Evolutionary conservation across 1,140 invertebrate species (phyloP), one percentile per base, ranked within the genome.

Genomic region (Grapholita molesta): DNA sequence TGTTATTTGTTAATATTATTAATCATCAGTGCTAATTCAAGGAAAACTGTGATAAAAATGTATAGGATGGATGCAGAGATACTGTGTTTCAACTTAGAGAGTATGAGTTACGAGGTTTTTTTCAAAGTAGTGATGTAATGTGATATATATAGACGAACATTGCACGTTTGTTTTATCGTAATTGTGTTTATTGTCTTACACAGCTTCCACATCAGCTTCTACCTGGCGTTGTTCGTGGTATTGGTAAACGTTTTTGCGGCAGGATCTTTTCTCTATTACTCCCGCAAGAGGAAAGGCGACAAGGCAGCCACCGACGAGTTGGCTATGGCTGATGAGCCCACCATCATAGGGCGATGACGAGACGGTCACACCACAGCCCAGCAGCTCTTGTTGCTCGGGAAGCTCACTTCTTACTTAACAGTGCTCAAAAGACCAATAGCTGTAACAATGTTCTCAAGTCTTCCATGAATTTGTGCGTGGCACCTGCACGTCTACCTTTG

Each of bases 291-390:
- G 80, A 97, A 97, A 91, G 95, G 96, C 8, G 94, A 96, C 71
- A 96, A 96, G 78, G 96, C 96, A 6, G 94, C 95, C 0, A 95
- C 94, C 21, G 96, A 97, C 74, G 95, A 96, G 78, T 89, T 96
- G 18, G 96, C 95, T 0, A 95, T 96, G 94, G 96, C 96, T 21
- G 96, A 97, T 78, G 96, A 97, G 81, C 96, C 96, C 0, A 96
- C 96, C 15, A 96, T 96, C 71, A 96, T 97, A 73, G 96, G 96
- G 73, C 95, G 96, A 93, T 96, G 92, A 95, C 87, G 81, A 67
- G 70, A 72, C 73, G 33, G 69, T 18, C 66, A 1, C 9, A 11
- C 11, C 66, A 68, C 66, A 53, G 69, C 73, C 69, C 76, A 74
- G 68, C 79, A 76, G 15, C 72, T 70, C 33, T 66, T 53, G 76